These are phyloP conservation scores for Nephila pilipes DNA, from an alignment of 1,140 invertebrate genomes.

Conservation along the genomic window DNA sequence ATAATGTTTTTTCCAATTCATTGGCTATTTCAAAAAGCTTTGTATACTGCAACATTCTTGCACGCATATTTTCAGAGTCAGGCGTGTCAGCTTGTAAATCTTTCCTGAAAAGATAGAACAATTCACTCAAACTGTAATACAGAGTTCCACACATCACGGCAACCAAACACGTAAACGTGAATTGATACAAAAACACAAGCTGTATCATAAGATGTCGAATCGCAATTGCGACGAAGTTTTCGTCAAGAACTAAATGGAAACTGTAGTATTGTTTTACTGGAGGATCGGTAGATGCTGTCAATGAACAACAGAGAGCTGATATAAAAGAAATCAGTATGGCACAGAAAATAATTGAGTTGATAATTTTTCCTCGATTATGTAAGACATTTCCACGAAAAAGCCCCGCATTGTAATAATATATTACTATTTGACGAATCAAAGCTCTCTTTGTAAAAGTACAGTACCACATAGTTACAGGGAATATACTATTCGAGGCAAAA, in stretches of 20 bases:
- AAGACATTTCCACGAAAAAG: not conserved
- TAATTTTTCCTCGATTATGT: not conserved
- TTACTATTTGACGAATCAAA: not conserved
- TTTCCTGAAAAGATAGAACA: not conserved
- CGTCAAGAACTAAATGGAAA: not conserved
- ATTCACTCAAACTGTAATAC: not conserved
- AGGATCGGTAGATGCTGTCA: not conserved
- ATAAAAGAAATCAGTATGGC: not conserved
- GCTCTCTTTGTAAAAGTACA: not conserved
- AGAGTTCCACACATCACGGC: not conserved
- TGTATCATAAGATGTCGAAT: not conserved
- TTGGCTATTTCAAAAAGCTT: not conserved
- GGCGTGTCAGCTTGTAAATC: not conserved
- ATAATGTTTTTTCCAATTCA: not conserved
- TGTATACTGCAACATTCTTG: not conserved
- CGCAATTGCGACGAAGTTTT: not conserved
- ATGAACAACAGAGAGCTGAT: not conserved
- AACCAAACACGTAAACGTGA: not conserved
- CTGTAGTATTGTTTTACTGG: not conserved
- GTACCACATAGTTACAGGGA: not conserved
- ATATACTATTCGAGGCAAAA: not conserved
- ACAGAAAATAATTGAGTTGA: not conserved
- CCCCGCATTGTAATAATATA: not conserved
- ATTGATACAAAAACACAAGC: not conserved
- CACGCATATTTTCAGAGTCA: not conserved